Conservation (phyloP, 2,888 invertebrate species). For the Nomada fabriciana region DNA sequence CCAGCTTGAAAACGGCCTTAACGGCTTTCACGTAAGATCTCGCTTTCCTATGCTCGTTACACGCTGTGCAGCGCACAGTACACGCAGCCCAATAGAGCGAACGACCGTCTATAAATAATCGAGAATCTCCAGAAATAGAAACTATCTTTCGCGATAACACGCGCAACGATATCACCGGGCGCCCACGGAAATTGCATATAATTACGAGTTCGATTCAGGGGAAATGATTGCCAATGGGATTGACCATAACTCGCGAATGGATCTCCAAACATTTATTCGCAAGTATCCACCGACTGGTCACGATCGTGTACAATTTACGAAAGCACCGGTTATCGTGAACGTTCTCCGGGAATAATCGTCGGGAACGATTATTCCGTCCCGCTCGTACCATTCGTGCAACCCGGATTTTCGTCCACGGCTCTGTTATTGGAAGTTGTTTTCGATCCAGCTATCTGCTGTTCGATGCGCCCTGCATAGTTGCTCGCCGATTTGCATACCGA, state of each 20-base stretch:
- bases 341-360: background rate
- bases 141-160: conserved; percentile 51
- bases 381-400: background rate
- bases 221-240: conserved; percentile 22
- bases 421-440: background rate
- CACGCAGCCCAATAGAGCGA: conserved; percentile 23
- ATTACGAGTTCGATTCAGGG: conserved; percentile 29
- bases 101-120: conserved; percentile 66
- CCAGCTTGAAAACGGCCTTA: conserved; percentile 66
- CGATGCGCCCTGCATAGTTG: conserved; percentile 17
- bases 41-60: conserved; percentile 64
- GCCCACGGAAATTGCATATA: background rate
- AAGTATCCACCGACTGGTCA: background rate
- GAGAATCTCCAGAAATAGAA: conserved; percentile 65
- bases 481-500: conserved; percentile 22
- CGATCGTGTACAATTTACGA: conserved; percentile 25
- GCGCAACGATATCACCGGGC: conserved; percentile 8
- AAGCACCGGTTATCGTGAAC: conserved; percentile 26
- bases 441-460: background rate
- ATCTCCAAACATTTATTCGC: background rate
- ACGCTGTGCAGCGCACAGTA: background rate
- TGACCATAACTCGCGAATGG: conserved; percentile 2
- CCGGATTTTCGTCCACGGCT: background rate
- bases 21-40: conserved; percentile 73
- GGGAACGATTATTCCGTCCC: background rate